phyloP scores from a whole-genome alignment of 2,888 invertebrate genomes.

The Anticlea derivata region DNA sequence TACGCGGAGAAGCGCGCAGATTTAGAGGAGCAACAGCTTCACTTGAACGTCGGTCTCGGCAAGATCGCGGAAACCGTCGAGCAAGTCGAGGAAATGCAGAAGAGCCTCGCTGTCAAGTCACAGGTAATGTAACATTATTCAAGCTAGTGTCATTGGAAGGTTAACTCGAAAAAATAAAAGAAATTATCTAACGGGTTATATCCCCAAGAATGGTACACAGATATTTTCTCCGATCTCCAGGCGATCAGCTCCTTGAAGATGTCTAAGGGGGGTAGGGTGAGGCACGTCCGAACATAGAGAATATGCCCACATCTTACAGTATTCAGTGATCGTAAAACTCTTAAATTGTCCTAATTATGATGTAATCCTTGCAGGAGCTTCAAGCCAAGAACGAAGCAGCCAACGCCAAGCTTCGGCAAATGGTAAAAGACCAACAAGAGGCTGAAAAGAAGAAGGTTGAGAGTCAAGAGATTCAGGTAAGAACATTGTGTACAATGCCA shows the following conservation, averaged over 20 bases:
- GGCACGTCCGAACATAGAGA: too few relatives aligned
- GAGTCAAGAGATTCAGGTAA: conserved; percentile 96
- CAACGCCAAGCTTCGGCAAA: conserved; percentile 99
- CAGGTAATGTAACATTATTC: conserved; percentile 77
- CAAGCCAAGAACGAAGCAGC: conserved; percentile 99
- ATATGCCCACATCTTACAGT: too few relatives aligned
- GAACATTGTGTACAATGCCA: conserved; percentile 12
- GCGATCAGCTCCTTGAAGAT: too few relatives aligned
- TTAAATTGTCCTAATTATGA: too few relatives aligned
- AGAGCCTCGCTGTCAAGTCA: conserved; percentile 98
- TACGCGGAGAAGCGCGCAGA: conserved; percentile 99
- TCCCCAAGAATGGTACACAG: too few relatives aligned
- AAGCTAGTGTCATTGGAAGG: too few relatives aligned
- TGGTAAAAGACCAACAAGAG: conserved; percentile 99
- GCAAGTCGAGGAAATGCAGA: conserved; percentile 99
- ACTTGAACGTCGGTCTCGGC: conserved; percentile 98
- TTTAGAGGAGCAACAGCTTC: conserved; percentile 98
- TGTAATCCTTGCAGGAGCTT: conserved; percentile 82
- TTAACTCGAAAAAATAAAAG: too few relatives aligned
- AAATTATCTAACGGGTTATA: too few relatives aligned
- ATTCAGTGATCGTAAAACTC: too few relatives aligned
- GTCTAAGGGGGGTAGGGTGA: too few relatives aligned
- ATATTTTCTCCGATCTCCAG: too few relatives aligned
- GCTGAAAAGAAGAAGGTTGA: conserved; percentile 99
- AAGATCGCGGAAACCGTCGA: conserved; percentile 99